Evolutionary conservation across 2,113 vertebrate species (phyloP), one percentile per base, ranked within the genome.

Genomic region (Trogon surrucura): DNA sequence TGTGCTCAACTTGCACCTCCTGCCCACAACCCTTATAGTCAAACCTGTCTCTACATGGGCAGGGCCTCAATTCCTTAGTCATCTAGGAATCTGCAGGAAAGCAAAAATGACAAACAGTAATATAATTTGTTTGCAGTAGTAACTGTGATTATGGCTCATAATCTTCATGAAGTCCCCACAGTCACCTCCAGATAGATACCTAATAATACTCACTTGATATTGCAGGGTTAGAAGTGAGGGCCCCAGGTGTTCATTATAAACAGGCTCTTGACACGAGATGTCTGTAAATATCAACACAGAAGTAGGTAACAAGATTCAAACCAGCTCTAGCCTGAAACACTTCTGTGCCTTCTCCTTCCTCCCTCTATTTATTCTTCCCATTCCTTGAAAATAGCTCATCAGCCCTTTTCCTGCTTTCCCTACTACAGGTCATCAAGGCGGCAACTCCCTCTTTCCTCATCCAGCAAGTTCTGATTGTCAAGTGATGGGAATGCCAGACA

Each of bases 21-120:
- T 95, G 91, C 14, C 99, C 99, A 62, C 98, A 74, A 3, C 98
- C 98, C 13, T 97, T 98, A 20, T 99, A 99, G 23, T 99, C 98
- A 61, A 99, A 91, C 53, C 41, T 96, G 91, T 99, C 98, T 14
- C 99, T 99, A 82, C 99, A 99, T 0, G 99, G 99, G n/a, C 99
- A 99, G 2, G 99, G 98, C 5, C 94, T 97, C 3, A 75, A 98
- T 86, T 99, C 99, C 5, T 99, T 99, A 30, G 99, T 99, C 99
- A 99, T 99, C 94, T 98, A 83, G 17, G 91, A 88, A 80, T 26
- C 34, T 86, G 34, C 48, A 16, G 80, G 64, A 77, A 85, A 88
- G 89, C 72, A 92, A 72, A 73, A 89, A 60, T 51, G 47, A 67
- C 41, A 89, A 77, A 9, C 5, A 41, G 45, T 27, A 67, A 38